These are phyloP conservation scores for Colletes gigas DNA, from an alignment of 1,140 invertebrate genomes.

Conservation along the genomic window DNA sequence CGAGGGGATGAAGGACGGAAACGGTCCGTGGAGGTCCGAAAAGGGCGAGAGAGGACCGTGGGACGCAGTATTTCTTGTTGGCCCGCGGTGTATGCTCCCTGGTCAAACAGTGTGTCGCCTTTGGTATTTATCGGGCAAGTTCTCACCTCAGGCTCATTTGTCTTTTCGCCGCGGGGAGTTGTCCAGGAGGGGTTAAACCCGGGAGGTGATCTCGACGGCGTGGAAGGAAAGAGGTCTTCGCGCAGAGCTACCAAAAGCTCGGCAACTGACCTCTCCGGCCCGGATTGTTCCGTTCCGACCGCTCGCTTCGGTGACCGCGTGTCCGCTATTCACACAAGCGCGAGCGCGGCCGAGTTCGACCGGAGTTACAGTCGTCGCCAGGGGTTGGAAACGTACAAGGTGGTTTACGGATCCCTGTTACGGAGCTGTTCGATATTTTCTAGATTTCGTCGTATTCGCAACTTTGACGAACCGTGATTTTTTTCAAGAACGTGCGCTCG, in stretches of 20 bases:
- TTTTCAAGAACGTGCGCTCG: too few species aligned
- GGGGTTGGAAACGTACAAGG: too few species aligned
- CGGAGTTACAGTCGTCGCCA: too few species aligned
- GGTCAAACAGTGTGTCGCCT: conserved; percentile 81
- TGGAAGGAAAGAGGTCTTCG: conserved; percentile 45
- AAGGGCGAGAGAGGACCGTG: conserved; percentile 62
- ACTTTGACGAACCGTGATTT: too few species aligned
- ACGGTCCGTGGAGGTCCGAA: conserved; percentile 26
- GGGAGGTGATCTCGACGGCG: conserved; percentile 46
- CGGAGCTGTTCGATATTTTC: too few species aligned
- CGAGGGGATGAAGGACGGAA: conserved; percentile 55
- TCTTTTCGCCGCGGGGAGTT: conserved; percentile 78
- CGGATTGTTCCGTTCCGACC: conserved; percentile 3
- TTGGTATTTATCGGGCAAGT: conserved; percentile 82
- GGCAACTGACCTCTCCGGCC: conserved; percentile 26
- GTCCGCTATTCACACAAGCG: conserved; percentile 39
- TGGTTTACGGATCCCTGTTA: too few species aligned
- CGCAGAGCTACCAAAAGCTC: conserved; percentile 43
- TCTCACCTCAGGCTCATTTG: conserved; percentile 82
- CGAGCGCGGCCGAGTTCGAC: background rate
- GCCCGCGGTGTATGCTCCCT: conserved; percentile 72
- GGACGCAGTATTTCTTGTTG: conserved; percentile 77
- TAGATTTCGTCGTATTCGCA: too few species aligned
- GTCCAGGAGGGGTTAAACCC: conserved; percentile 58
- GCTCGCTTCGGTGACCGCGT: conserved; percentile 30